Evolutionary conservation across 2,113 vertebrate genomes (phyloP).

Genomic region (Zonotrichia leucophrys): DNA sequence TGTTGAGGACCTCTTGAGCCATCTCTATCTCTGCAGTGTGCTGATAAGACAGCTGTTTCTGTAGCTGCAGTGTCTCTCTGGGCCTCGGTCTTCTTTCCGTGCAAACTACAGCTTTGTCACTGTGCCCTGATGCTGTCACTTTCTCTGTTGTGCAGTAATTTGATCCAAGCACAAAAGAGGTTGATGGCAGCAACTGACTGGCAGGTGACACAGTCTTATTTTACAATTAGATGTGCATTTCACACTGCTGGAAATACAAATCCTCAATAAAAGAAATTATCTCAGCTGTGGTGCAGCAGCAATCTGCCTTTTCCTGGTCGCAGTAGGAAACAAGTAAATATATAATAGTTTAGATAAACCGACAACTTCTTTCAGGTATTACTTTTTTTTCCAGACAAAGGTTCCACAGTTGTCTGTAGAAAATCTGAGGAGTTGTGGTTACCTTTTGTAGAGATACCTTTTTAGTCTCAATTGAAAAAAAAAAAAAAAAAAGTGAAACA

Average conservation of each 20-base stretch:
- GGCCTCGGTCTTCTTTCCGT: conserved; percentile 64
- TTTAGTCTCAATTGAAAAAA: not conserved
- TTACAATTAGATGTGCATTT: conserved; percentile 64
- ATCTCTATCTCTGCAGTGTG: conserved; percentile 78
- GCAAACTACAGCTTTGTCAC: conserved; percentile 77
- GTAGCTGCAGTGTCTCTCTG: conserved; percentile 70
- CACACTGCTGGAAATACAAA: conserved; percentile 60
- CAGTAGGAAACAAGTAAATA: conserved; percentile 17
- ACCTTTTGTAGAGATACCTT: not conserved
- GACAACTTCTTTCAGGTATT: conserved; percentile 48
- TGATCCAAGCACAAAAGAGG: conserved; percentile 68
- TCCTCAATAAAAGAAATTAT: conserved; percentile 11
- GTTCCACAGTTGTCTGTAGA: not conserved
- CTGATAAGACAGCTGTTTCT: conserved; percentile 84
- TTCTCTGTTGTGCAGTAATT: conserved; percentile 67
- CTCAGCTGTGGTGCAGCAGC: conserved; percentile 1
- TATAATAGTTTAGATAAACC: conserved; percentile 23
- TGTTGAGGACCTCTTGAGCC: conserved; percentile 79
- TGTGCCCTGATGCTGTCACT: conserved; percentile 64
- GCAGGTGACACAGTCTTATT: conserved; percentile 49
- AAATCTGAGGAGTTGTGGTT: conserved; percentile 24
- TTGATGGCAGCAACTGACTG: conserved; percentile 55
- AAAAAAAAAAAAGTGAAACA: not conserved
- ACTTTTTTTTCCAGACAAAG: conserved; percentile 35
- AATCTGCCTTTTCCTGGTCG: conserved; percentile 23